Conservation (phyloP, 2,888 invertebrate species). For the Augochlorella aurata region DNA sequence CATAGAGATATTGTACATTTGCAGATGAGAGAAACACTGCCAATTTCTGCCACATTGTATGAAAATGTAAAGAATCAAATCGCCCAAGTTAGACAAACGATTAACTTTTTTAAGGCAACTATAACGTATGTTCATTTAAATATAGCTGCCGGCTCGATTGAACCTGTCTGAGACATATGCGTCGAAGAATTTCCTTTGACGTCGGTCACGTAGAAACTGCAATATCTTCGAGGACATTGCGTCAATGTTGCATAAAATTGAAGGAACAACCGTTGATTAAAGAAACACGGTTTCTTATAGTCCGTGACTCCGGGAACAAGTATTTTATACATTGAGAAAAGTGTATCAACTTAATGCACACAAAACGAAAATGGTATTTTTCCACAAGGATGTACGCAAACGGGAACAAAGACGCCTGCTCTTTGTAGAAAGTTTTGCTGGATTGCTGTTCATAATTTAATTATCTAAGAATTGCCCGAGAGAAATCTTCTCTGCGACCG, state of each 20-base stretch:
- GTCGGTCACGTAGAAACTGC: slow-evolving; percentile 28
- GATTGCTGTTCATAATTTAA: background rate
- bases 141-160: slow-evolving; percentile 1
- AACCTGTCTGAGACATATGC: background rate
- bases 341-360: background rate
- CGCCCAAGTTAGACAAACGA: background rate
- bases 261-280: slow-evolving; percentile 41
- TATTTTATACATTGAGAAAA: slow-evolving; percentile 14
- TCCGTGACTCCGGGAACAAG: slow-evolving; percentile 20
- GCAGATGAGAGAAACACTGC: too few species aligned
- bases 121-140: background rate
- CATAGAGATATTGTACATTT: too few species aligned
- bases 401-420: background rate
- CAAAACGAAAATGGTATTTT: background rate
- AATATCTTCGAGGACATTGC: slow-evolving; percentile 39
- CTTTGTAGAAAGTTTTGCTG: background rate
- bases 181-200: slow-evolving; percentile 37
- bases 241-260: slow-evolving; percentile 25
- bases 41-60: too few species aligned
- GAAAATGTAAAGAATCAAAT: too few species aligned
- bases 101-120: background rate
- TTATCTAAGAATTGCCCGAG: background rate
- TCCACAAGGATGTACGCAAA: background rate
- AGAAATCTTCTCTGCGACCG: background rate
- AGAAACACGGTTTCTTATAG: slow-evolving; percentile 2